Percentiles rank a stretch among this genome's conserved stretches.
phyloP scores from a whole-genome alignment of 2,888 invertebrate species.

The Caradrina kadenii region DNA sequence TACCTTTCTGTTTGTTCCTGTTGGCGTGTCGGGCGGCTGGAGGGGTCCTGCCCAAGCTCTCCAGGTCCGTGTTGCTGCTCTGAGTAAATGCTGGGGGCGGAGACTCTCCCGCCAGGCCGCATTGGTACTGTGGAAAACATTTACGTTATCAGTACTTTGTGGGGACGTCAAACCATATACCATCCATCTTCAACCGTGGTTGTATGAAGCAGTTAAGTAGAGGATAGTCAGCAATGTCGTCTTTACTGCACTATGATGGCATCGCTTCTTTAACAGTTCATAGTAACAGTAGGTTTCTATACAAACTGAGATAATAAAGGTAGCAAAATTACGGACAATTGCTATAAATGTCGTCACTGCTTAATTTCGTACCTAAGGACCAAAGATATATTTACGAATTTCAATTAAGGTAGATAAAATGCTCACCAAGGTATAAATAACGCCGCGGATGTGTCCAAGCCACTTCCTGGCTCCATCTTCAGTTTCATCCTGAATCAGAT shows the following conservation, averaged over 20 bases:
- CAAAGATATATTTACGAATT: background rate
- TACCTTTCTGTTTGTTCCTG: slow-evolving; percentile 83
- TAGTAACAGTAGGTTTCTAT: no score
- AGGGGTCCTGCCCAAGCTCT: slow-evolving; percentile 86
- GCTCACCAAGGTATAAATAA: slow-evolving; percentile 83
- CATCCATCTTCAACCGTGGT: no score
- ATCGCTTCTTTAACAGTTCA: no score
- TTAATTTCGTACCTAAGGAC: background rate
- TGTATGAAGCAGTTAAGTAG: no score
- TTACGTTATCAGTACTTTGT: background rate
- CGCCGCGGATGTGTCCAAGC: slow-evolving; percentile 77
- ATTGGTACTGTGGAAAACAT: slow-evolving; percentile 70
- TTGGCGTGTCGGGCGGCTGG: slow-evolving; percentile 78
- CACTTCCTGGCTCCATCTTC: slow-evolving; percentile 81
- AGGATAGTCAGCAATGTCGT: no score
- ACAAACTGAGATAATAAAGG: no score
- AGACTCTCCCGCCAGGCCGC: slow-evolving; percentile 72
- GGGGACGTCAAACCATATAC: no score
- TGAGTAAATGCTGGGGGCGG: slow-evolving; percentile 71
- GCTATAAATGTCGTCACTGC: no score
- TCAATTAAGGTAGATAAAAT: background rate
- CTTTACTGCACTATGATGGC: no score
- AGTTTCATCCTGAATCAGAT: slow-evolving; percentile 84
- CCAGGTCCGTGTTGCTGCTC: slow-evolving; percentile 85
- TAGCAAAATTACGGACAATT: no score